Evolutionary conservation across 2,888 invertebrate genomes (phyloP).

Genomic region (Plagodis pulveraria): DNA sequence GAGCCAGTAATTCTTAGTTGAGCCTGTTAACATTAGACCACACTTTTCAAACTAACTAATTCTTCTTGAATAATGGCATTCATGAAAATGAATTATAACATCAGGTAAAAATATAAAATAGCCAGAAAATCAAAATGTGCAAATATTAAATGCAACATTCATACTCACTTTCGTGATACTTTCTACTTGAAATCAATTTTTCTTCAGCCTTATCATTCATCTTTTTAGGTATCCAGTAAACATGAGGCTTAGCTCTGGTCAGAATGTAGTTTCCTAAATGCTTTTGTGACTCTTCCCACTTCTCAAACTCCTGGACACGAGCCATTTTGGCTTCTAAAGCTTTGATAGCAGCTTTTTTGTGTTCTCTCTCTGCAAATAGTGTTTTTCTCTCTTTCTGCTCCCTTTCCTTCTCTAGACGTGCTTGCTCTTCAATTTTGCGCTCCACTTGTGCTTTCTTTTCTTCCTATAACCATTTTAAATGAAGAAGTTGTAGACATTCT

Average conservation of each 20-base stretch:
- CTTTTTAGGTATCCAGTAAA: conserved; percentile 95
- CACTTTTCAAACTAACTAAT: too few relatives aligned
- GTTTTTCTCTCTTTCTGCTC: conserved; percentile 93
- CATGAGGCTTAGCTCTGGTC: conserved; percentile 93
- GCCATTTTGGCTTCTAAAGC: conserved; percentile 96
- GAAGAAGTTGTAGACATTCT: too few relatives aligned
- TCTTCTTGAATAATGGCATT: too few relatives aligned
- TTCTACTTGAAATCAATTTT: conserved; percentile 86
- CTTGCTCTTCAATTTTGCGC: conserved; percentile 96
- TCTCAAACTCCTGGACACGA: conserved; percentile 93
- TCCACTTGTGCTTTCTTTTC: conserved; percentile 91
- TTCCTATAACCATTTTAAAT: conserved; percentile 53
- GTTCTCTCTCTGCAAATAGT: conserved; percentile 93
- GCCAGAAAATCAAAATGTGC: too few relatives aligned
- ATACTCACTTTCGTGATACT: conserved; percentile 87
- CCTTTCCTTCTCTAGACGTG: conserved; percentile 92
- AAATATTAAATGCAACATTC: too few relatives aligned
- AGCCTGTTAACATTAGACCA: too few relatives aligned
- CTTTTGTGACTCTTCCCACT: conserved; percentile 91
- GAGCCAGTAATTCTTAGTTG: too few relatives aligned
- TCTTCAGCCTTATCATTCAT: conserved; percentile 89
- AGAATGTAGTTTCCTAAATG: conserved; percentile 92
- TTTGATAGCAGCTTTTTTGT: conserved; percentile 95
- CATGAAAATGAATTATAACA: too few relatives aligned
- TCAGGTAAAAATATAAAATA: too few relatives aligned